Conservation (phyloP, 1,140 invertebrate genomes). For the Matsumurasca onukii region DNA sequence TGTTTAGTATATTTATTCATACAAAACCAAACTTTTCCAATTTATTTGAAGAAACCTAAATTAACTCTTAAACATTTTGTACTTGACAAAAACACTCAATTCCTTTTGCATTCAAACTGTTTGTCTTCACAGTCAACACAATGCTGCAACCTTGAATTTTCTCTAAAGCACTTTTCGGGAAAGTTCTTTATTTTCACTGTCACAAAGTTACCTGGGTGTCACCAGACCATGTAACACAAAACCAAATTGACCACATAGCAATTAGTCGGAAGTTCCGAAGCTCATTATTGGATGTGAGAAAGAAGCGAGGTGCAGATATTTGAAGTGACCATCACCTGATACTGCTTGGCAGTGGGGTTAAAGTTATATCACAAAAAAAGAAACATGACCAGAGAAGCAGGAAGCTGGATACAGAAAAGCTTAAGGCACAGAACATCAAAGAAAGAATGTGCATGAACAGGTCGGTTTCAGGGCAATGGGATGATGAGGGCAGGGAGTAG, state of each 20-base stretch:
- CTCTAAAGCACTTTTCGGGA: too few relatives aligned
- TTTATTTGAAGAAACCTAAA: too few relatives aligned
- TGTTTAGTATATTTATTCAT: too few relatives aligned
- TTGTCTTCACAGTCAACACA: too few relatives aligned
- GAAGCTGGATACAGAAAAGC: constrained; percentile 2
- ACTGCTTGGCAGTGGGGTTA: neutral
- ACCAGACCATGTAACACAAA: constrained; percentile 11
- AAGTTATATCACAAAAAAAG: neutral
- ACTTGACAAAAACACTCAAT: too few relatives aligned
- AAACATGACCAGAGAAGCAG: neutral
- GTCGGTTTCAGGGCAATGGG: too few relatives aligned
- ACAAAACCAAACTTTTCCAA: too few relatives aligned
- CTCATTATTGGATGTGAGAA: constrained; percentile 29
- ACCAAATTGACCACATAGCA: constrained; percentile 17
- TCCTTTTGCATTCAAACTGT: too few relatives aligned
- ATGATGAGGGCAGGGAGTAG: too few relatives aligned
- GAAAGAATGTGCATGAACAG: neutral
- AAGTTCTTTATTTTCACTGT: too few relatives aligned
- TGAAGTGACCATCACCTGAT: constrained; percentile 5
- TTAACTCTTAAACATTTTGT: too few relatives aligned
- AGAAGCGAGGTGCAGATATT: constrained; percentile 24
- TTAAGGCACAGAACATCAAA: constrained; percentile 8
- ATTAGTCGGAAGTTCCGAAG: constrained; percentile 12
- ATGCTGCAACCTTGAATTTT: too few relatives aligned
- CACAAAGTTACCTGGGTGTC: constrained; percentile 4